phyloP scores from a whole-genome alignment of 1,140 invertebrate genomes.

The Aphelenchoides fujianensis region DNA sequence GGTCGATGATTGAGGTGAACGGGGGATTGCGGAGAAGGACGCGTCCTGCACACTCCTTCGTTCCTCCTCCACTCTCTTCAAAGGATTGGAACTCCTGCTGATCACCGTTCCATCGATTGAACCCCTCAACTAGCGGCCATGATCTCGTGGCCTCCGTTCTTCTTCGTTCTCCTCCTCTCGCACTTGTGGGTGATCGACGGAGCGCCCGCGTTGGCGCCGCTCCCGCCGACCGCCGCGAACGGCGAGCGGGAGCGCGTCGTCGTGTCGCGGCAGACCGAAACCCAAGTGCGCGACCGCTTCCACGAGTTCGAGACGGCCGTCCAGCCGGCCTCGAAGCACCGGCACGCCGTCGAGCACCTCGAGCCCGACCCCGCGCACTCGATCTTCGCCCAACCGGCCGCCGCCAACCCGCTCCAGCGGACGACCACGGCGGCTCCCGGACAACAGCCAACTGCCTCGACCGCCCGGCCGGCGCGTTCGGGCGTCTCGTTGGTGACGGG shows the following conservation, averaged over 20 bases:
- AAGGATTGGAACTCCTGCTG: no score
- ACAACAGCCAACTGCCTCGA: background rate
- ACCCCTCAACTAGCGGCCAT: no score
- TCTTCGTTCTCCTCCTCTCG: no score
- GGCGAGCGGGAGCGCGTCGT: background rate
- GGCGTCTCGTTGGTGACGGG: background rate
- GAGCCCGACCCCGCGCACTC: constrained; percentile 2
- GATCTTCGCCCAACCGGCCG: background rate
- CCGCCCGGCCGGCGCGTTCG: no score
- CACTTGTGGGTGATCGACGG: no score
- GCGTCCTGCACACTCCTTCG: no score
- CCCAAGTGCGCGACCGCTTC: background rate
- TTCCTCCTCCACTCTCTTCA: no score
- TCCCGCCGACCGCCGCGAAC: no score
- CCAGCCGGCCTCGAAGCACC: background rate
- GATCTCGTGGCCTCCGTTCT: no score
- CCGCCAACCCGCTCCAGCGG: background rate
- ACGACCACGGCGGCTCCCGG: background rate
- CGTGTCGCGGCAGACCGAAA: background rate
- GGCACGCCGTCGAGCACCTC: background rate
- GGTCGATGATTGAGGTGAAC: no score
- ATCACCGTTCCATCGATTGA: no score
- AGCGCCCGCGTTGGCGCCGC: background rate
- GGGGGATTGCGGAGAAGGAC: no score
- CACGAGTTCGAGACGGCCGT: background rate